Percentiles rank a stretch among this genome's conserved stretches.
These are phyloP conservation scores for Stichodactyla helianthus DNA, from an alignment of 64 coral and sea anemone genomes.

Conservation along the genomic window DNA sequence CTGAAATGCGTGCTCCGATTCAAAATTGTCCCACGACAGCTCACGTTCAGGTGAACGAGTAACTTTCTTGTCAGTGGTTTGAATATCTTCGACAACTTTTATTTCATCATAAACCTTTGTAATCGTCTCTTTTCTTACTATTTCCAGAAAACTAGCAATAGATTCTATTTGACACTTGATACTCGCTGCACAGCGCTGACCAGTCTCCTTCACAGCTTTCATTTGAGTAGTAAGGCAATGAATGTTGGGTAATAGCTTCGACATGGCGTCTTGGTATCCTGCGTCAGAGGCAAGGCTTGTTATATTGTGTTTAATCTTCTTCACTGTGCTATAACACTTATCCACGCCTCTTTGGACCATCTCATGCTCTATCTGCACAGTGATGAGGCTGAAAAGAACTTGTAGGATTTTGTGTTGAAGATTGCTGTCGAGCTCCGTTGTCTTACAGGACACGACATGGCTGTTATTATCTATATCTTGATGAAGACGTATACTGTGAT, in stretches of 20 bases:
- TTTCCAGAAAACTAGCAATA: background rate
- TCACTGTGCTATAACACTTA: background rate
- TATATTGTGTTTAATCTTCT: background rate
- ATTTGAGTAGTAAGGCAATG: background rate
- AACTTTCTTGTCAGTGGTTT: background rate
- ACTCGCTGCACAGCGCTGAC: background rate
- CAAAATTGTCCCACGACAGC: constrained; percentile 54
- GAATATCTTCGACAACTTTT: too few relatives aligned
- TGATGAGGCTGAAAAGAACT: background rate
- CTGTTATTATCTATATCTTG: background rate
- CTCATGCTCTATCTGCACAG: background rate
- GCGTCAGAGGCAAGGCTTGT: background rate
- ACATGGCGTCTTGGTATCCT: background rate
- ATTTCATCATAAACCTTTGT: background rate
- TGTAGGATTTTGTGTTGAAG: background rate
- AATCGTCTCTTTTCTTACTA: background rate
- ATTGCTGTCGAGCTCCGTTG: background rate
- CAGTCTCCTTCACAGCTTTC: background rate
- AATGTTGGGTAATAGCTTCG: background rate
- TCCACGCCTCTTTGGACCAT: background rate
- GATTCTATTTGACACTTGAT: background rate
- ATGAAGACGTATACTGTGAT: background rate
- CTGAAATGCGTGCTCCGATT: constrained; percentile 26
- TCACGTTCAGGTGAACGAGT: constrained; percentile 3
- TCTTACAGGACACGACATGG: background rate